phyloP scores from a whole-genome alignment of 2,797 vertebrate genomes.

The Danio choprae region DNA sequence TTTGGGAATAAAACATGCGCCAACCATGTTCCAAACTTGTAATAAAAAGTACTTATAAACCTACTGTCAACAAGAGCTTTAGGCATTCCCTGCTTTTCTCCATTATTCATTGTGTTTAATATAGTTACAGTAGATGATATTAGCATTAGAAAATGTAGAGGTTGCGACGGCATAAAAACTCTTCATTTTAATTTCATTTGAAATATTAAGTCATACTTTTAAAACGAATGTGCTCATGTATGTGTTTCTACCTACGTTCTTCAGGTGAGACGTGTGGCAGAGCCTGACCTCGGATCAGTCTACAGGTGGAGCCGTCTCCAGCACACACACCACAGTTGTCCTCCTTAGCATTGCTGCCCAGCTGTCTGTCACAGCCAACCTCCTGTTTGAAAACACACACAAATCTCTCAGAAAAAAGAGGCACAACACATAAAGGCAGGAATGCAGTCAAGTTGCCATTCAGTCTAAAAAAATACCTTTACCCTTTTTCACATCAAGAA shows the following conservation, averaged over 20 bases:
- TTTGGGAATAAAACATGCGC: background rate
- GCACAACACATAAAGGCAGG: background rate
- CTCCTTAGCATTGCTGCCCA: slow-evolving; percentile 87
- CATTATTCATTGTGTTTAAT: background rate
- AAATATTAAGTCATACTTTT: too few species aligned
- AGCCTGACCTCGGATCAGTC: slow-evolving; percentile 88
- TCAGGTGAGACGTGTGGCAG: slow-evolving; percentile 84
- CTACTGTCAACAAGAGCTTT: background rate
- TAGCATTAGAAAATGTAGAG: too few species aligned
- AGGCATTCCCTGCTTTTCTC: background rate
- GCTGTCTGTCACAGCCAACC: slow-evolving; percentile 91
- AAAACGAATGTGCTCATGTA: background rate
- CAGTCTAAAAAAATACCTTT: background rate
- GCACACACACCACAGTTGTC: slow-evolving; percentile 92
- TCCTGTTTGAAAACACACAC: slow-evolving; percentile 81
- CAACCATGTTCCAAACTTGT: background rate
- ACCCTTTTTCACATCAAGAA: too few species aligned
- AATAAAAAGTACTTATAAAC: background rate
- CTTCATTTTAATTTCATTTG: too few species aligned
- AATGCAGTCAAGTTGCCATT: background rate
- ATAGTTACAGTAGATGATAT: too few species aligned
- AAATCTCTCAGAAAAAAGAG: slow-evolving; percentile 60
- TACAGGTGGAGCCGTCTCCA: slow-evolving; percentile 88
- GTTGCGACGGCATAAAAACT: too few species aligned
- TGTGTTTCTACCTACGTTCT: slow-evolving; percentile 81